Conservation (phyloP, 2,797 vertebrate species). For the Platyrinchus mystaceus region DNA sequence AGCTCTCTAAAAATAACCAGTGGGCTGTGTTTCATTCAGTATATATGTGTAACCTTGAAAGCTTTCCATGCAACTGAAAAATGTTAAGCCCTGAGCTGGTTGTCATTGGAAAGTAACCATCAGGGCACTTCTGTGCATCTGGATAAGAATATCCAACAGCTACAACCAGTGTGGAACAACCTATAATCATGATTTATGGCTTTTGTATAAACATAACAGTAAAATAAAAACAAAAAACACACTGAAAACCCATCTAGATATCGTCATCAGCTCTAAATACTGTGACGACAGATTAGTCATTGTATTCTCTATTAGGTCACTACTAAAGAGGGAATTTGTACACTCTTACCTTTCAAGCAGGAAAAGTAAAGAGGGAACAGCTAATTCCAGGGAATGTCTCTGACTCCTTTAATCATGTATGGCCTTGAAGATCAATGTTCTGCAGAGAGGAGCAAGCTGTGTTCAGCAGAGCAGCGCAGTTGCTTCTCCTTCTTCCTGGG, state of each 20-base stretch:
- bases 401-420: background rate
- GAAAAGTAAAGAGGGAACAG: background rate
- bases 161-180: background rate
- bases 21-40: slow-evolving; percentile 51
- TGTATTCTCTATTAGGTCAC: background rate
- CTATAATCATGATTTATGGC: background rate
- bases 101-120: background rate
- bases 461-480: background rate
- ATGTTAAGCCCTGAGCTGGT: background rate
- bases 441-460: background rate
- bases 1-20: slow-evolving; percentile 58
- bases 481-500: background rate
- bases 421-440: background rate
- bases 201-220: background rate
- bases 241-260: background rate
- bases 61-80: slow-evolving; percentile 35
- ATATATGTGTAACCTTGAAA: slow-evolving; percentile 40
- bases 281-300: background rate
- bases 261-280: background rate
- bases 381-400: background rate
- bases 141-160: background rate
- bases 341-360: slow-evolving; percentile 12
- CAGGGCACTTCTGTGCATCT: background rate
- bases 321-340: background rate
- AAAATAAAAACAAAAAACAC: background rate